Conservation (phyloP, 1,140 invertebrate species). For the Brachystomella parvula region DNA sequence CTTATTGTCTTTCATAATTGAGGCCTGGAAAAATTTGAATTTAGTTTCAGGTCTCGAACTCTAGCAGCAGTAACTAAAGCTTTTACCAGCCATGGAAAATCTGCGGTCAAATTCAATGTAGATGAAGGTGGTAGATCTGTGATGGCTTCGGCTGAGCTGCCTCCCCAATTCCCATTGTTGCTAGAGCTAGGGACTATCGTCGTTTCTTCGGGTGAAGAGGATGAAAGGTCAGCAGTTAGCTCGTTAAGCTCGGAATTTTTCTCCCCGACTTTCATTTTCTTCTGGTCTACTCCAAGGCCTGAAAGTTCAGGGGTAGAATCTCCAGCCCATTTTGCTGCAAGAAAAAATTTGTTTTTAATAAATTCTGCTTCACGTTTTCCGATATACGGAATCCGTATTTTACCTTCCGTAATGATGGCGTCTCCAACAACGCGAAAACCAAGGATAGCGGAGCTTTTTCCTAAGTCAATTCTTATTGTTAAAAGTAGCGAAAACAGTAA, state of each 20-base stretch:
- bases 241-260: too few relatives aligned
- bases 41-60: not conserved
- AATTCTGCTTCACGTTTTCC: not conserved
- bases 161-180: too few relatives aligned
- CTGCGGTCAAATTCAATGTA: not conserved
- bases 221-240: too few relatives aligned
- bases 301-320: not conserved
- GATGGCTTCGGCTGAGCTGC: not conserved
- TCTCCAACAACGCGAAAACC: not conserved
- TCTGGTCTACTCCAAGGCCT: not conserved
- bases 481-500: not conserved
- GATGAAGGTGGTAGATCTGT: not conserved
- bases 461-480: not conserved
- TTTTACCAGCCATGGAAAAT: conserved; percentile 32
- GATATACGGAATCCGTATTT: not conserved
- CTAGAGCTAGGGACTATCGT: too few relatives aligned
- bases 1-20: conserved; percentile 16
- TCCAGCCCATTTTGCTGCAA: not conserved
- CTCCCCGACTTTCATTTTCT: not conserved
- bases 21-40: conserved; percentile 14
- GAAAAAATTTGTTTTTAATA: not conserved
- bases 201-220: too few relatives aligned
- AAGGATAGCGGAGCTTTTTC: too few relatives aligned
- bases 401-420: not conserved
- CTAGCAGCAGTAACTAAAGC: not conserved